Conservation (phyloP, 2,888 invertebrate genomes). For the Pedicia rivosa region DNA sequence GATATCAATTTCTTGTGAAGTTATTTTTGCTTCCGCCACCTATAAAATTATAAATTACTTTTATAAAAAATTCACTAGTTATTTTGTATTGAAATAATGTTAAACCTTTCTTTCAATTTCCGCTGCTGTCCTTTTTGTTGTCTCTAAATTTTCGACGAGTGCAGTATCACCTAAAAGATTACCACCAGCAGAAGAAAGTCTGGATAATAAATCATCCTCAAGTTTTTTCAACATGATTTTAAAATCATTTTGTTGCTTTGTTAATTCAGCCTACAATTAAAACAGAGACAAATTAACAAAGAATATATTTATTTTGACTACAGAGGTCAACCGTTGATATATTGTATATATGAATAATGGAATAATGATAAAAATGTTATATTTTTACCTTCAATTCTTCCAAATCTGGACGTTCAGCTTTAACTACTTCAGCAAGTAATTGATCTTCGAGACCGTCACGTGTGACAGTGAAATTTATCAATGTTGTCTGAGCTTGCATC, state of each 20-base stretch:
- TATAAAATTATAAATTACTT: too few species aligned
- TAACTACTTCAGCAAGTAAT: constrained; percentile 87
- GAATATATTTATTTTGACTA: not conserved
- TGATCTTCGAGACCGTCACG: constrained; percentile 93
- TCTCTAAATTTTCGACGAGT: constrained; percentile 89
- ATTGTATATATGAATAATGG: too few species aligned
- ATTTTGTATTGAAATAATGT: not conserved
- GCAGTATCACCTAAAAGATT: constrained; percentile 91
- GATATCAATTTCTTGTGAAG: constrained; percentile 81
- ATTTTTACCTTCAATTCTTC: constrained; percentile 67
- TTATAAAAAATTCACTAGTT: not conserved
- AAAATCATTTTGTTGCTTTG: constrained; percentile 92
- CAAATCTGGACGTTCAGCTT: constrained; percentile 89
- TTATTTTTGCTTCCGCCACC: constrained; percentile 81
- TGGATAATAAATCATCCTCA: constrained; percentile 82
- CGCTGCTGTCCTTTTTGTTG: constrained; percentile 87
- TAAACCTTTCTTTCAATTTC: constrained; percentile 80
- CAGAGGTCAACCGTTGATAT: too few species aligned
- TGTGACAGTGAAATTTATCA: constrained; percentile 95
- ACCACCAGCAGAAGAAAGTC: constrained; percentile 80
- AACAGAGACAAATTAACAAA: constrained; percentile 2
- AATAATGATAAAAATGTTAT: constrained; percentile 6
- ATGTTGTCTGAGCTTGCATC: constrained; percentile 94
- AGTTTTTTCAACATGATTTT: constrained; percentile 85
- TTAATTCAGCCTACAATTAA: constrained; percentile 59